These are phyloP conservation scores for Neodiprion lecontei DNA, from an alignment of 1,140 invertebrate genomes.

Conservation along the genomic window DNA sequence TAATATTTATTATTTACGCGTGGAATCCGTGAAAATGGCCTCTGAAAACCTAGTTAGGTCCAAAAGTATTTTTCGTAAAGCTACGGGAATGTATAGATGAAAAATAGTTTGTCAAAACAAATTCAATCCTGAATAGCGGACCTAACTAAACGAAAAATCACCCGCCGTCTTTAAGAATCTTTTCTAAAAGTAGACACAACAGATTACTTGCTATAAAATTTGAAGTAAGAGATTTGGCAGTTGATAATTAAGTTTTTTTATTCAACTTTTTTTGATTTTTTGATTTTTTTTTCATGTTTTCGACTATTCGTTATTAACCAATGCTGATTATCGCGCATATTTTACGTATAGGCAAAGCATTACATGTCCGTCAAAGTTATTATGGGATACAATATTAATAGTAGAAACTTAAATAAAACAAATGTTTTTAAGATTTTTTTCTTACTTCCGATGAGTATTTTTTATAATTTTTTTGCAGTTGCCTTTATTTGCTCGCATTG, in stretches of 20 bases:
- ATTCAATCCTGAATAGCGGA: neutral
- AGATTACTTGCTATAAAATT: neutral
- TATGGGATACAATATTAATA: neutral
- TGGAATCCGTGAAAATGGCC: neutral
- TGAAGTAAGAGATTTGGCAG: neutral
- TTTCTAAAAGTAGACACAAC: neutral
- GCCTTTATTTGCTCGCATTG: neutral
- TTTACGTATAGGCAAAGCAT: neutral
- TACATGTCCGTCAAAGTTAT: neutral
- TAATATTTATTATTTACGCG: neutral
- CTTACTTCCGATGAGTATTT: neutral
- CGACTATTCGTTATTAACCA: neutral
- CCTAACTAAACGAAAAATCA: slow-evolving; percentile 1
- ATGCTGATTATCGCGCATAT: neutral
- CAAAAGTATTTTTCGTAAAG: neutral
- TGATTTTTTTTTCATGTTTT: neutral
- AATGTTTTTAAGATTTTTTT: slow-evolving; percentile 1
- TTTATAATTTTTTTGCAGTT: neutral
- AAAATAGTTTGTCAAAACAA: neutral
- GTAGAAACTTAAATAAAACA: neutral
- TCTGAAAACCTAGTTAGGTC: neutral
- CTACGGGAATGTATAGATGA: slow-evolving; percentile 5
- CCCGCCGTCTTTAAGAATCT: neutral
- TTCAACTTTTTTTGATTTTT: neutral
- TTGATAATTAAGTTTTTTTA: neutral